phyloP scores from a whole-genome alignment of 2,113 vertebrate genomes.

The Prolemur simus region DNA sequence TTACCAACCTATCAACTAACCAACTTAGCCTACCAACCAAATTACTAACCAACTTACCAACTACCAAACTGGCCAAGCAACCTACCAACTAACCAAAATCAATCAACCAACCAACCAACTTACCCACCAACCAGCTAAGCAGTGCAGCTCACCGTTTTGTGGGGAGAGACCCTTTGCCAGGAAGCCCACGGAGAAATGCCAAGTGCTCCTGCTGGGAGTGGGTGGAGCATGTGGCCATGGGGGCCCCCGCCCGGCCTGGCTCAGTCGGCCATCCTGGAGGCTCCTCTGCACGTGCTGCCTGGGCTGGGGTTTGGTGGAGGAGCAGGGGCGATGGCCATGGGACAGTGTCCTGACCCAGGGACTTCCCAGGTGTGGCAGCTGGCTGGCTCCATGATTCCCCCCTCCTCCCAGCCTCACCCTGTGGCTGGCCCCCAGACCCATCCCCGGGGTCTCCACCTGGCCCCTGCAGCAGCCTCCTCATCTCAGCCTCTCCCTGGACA shows the following conservation, averaged over 20 bases:
- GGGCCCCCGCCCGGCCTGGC: background rate
- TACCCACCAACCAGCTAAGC: too few species aligned
- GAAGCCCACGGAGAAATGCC: background rate
- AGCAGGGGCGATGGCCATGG: background rate
- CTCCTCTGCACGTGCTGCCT: background rate
- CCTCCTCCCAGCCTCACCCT: accelerated
- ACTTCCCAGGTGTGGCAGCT: background rate
- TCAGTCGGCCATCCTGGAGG: background rate
- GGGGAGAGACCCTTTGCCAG: background rate
- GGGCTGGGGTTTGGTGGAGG: background rate
- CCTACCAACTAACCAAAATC: too few species aligned
- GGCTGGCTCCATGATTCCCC: too few species aligned
- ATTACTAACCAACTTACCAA: background rate
- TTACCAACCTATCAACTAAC: background rate
- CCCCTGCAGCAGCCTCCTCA: background rate
- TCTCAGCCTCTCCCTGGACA: background rate
- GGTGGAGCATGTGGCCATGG: accelerated
- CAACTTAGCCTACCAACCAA: background rate
- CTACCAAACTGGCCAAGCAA: too few species aligned
- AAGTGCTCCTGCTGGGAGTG: background rate
- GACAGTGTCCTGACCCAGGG: background rate
- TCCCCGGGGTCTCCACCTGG: background rate
- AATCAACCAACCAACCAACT: too few species aligned
- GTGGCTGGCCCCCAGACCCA: background rate
- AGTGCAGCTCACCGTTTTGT: background rate